These are phyloP conservation scores for Lethenteron reissneri DNA, from an alignment of 2,113 vertebrate species.

Conservation along the genomic window DNA sequence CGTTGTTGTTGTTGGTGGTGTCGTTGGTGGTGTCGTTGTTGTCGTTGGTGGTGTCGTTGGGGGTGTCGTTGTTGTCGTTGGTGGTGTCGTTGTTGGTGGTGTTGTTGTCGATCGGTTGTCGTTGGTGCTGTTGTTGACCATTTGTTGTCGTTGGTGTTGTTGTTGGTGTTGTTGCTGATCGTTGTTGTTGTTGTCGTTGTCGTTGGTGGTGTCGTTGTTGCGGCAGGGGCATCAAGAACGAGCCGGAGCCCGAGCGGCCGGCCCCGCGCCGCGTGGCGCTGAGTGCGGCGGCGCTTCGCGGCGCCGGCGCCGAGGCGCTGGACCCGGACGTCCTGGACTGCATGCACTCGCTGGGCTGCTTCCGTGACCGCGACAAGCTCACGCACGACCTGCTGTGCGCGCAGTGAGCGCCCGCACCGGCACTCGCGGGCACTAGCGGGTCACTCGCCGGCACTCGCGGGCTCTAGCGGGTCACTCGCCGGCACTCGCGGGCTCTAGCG, in stretches of 20 bases:
- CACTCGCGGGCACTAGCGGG: neutral
- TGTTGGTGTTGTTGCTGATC: no score
- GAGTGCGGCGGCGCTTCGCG: slow-evolving; percentile 26
- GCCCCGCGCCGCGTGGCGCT: slow-evolving; percentile 42
- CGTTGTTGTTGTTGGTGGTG: no score
- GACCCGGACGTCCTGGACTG: slow-evolving; percentile 67
- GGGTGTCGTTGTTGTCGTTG: no score
- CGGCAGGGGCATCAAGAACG: slow-evolving; percentile 44
- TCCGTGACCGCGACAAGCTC: slow-evolving; percentile 51
- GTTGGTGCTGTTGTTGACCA: no score
- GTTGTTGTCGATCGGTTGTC: no score
- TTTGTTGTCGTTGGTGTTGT: no score
- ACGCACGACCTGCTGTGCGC: slow-evolving; percentile 56
- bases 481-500: no score
- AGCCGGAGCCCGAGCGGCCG: slow-evolving; percentile 50
- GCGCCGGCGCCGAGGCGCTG: slow-evolving; percentile 63
- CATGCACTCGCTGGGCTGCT: slow-evolving; percentile 69
- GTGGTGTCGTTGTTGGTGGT: no score
- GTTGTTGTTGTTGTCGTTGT: no score
- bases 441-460: neutral
- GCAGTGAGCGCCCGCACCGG: slow-evolving; percentile 27
- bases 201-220: neutral
- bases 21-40: no score
- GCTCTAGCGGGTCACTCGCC: no score
- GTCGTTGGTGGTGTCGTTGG: no score